Base-by-base conservation (phyloP, 2,797 vertebrate genomes). In the Sarcoramphus papa region DNA sequence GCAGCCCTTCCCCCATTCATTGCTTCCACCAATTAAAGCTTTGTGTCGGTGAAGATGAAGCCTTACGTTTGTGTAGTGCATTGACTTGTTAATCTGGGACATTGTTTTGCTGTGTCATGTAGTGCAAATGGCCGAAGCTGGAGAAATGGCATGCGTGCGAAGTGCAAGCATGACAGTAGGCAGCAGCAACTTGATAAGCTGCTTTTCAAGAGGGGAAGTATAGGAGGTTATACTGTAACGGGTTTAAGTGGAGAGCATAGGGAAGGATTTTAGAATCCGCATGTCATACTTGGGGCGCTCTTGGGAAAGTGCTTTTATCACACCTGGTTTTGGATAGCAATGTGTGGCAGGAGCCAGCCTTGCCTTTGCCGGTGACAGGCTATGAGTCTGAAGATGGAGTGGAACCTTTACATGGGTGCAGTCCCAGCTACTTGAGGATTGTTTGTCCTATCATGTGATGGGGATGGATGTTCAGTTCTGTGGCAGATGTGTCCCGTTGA, bases 161-260 rank as follows among this genome's bases (percentile, higher is more conserved):
- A 18, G 30, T 27, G n/a, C n/a, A 35, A 37, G 23, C 5, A 0
- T 4, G 37, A 10, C 33, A n/a, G 30, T n/a, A n/a, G 53, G n/a
- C 69, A 57, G 79, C 10, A 23, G 10, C 35, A 27, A 25, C 22
- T 28, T 37, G 47, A 10, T 33, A 16, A 17, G 20, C 21, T 30
- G 11, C 33, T 47, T 25, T 57, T 14, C 43, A 1, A 0, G 7
- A 14, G 45, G 51, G 30, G 6, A 11, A 22, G 4, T 4, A 1
- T 2, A 14, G 24, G 33, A 59, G 48, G 23, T 9, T n/a, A 12
- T 37, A 31, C 73, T 43, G 30, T 5, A 7, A 6, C 0, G 1
- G 27, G 5, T 35, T n/a, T 3, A 2, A 28, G 15, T 23, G 43
- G 30, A 23, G 31, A 48, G 22, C 25, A 1, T 25, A 47, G 43